Evolutionary conservation across 2,888 invertebrate genomes (phyloP), one percentile per base, ranked within the genome.

Genomic region (Galerucella pusilla): DNA sequence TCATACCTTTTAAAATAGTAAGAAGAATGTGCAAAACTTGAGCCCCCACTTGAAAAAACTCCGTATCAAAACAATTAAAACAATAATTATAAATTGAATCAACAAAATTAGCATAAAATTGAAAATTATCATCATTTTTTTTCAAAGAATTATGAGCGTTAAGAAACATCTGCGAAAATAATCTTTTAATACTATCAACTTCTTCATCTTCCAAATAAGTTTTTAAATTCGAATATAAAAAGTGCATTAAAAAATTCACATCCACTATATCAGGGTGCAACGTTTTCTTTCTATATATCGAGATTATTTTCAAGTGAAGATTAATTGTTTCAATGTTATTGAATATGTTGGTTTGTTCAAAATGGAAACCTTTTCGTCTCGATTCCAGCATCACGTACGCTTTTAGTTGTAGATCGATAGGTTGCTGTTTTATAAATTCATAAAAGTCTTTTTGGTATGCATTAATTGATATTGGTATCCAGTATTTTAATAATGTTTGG

Each of bases 401-500:
- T 77, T 82, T 83, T 49, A 84, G n/a, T 61, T 63, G 68, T 28
- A 57, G 49, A 72, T 80, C 77, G 25, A 77, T 75, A 11, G 70
- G 68, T 74, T 79, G 73, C 11, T 65, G 45, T 74, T 20, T 73
- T 16, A 81, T 25, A 75, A 81, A 81, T n/a, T 10, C n/a, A 75
- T 82, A 82, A 67, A 83, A 81, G 12, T 81, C 69, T 20, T 61
- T 20, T 77, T 75, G 75, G 70, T 83, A 84, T 25, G 66, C 60
- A 68, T 68, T 75, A 2, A 83, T 75, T 67, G 75, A 81, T 6
- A 70, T 64, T 11, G 83, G 83, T 67, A 84, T 81, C 82, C 82
- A 83, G 66, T 83, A 83, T 76, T 84, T 84, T 28, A 82, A 45
- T 14, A 83, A 76, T 63, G 83, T 83, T 73, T 84, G 82, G 66